phyloP scores from a whole-genome alignment of 2,113 vertebrate species.

The Bos javanicus region DNA sequence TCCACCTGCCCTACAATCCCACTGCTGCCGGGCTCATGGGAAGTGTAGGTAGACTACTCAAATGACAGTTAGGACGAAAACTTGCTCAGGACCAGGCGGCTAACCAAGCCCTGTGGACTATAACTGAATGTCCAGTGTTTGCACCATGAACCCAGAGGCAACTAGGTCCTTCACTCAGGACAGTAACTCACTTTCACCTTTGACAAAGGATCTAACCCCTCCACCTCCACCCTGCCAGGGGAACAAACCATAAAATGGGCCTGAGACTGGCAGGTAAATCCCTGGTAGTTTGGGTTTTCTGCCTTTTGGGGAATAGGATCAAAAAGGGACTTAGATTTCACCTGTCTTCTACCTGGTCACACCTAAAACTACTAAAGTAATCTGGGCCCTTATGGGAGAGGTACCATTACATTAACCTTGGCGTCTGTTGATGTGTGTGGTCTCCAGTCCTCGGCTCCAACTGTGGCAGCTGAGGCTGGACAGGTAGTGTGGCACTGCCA shows the following conservation, averaged over 20 bases:
- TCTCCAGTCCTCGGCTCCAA: fast-evolving
- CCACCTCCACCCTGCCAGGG: not conserved
- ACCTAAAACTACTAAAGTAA: not conserved
- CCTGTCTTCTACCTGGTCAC: not conserved
- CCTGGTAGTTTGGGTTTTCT: not conserved
- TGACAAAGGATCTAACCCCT: not conserved
- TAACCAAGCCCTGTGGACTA: not conserved
- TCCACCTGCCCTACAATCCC: not conserved
- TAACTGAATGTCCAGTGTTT: no score
- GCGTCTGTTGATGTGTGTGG: not conserved
- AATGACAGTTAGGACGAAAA: not conserved
- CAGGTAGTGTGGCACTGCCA: not conserved
- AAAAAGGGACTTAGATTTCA: not conserved
- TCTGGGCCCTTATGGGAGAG: not conserved
- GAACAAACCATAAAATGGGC: not conserved
- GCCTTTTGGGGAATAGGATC: not conserved
- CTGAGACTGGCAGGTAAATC: not conserved
- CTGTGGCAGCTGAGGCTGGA: not conserved
- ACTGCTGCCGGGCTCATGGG: not conserved
- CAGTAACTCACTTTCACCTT: not conserved
- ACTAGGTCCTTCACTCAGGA: not conserved
- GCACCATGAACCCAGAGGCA: not conserved
- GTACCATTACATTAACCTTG: not conserved
- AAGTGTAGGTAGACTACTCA: not conserved
- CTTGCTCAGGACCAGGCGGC: not conserved